Conservation (phyloP, 1,140 invertebrate genomes). For the Archivesica marissinica region DNA sequence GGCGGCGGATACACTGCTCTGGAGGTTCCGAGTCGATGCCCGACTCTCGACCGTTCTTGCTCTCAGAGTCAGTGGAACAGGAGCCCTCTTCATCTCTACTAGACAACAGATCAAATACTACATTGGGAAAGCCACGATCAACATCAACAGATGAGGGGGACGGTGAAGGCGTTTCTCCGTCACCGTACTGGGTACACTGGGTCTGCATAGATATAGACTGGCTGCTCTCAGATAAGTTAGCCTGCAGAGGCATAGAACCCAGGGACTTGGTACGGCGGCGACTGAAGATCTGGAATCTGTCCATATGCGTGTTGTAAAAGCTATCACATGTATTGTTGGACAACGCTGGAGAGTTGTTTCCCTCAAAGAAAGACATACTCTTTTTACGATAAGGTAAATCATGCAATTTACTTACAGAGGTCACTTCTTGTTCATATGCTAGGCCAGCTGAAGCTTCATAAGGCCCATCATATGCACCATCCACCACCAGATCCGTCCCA, state of each 20-base stretch:
- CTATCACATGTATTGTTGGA: slow-evolving; percentile 58
- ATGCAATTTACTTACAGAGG: slow-evolving; percentile 60
- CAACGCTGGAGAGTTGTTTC: slow-evolving; percentile 45
- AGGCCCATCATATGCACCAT: background rate
- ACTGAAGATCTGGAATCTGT: slow-evolving; percentile 47
- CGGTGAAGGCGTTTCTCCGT: slow-evolving; percentile 61
- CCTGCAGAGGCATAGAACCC: slow-evolving; percentile 12
- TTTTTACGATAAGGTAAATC: slow-evolving; percentile 63
- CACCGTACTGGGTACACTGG: slow-evolving; percentile 54
- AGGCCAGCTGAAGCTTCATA: background rate
- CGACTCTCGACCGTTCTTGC: slow-evolving; percentile 14
- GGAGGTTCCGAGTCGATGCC: slow-evolving; percentile 13
- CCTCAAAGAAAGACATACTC: slow-evolving; percentile 62
- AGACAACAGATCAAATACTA: slow-evolving; percentile 56
- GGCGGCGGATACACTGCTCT: background rate
- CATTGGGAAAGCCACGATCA: slow-evolving; percentile 42
- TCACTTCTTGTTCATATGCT: background rate
- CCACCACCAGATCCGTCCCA: background rate
- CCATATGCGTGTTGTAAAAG: slow-evolving; percentile 59
- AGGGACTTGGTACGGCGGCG: slow-evolving; percentile 53
- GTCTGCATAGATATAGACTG: slow-evolving; percentile 45
- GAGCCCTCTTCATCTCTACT: slow-evolving; percentile 13
- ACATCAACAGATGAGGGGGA: slow-evolving; percentile 62
- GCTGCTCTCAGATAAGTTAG: background rate
- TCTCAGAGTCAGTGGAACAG: background rate